A percentile compares a stretch with the other conserved stretches of the same genome.
These are phyloP conservation scores for Hirudinaria manillensis DNA, from an alignment of 2,888 invertebrate species.

Conservation along the genomic window DNA sequence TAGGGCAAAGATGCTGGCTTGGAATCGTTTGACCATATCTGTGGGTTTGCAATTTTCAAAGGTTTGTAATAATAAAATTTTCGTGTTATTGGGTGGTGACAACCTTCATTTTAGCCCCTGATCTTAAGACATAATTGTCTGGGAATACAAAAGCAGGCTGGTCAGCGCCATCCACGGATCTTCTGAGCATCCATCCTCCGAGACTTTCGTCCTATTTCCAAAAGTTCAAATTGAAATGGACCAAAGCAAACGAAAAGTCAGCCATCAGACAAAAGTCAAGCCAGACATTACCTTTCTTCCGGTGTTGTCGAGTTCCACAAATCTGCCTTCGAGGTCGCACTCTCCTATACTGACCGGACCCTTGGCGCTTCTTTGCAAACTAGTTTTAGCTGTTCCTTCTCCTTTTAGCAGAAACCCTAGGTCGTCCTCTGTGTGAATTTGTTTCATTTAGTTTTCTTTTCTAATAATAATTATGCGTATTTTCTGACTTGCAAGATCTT, in stretches of 20 bases:
- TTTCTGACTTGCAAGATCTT: neutral
- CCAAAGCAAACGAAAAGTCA: neutral
- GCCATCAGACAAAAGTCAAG: too few relatives aligned
- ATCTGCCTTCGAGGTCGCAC: slow-evolving; percentile 56
- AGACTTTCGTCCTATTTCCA: slow-evolving; percentile 31
- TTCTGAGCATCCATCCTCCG: slow-evolving; percentile 32
- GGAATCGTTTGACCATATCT: slow-evolving; percentile 18
- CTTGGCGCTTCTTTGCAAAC: slow-evolving; percentile 50
- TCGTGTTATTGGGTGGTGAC: too few relatives aligned
- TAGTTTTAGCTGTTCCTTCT: slow-evolving; percentile 58
- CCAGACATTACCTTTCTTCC: slow-evolving; percentile 48
- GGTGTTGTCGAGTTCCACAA: slow-evolving; percentile 56
- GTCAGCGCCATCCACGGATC: slow-evolving; percentile 31
- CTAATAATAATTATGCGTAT: neutral
- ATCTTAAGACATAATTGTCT: slow-evolving; percentile 24
- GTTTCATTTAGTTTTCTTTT: neutral
- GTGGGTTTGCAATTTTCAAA: neutral
- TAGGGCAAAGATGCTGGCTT: slow-evolving; percentile 22
- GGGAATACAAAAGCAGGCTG: slow-evolving; percentile 28
- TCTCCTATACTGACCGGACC: slow-evolving; percentile 43
- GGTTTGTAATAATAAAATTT: neutral
- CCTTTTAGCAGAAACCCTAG: slow-evolving; percentile 48
- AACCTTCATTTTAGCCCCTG: slow-evolving; percentile 32
- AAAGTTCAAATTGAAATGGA: neutral
- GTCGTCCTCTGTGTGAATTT: slow-evolving; percentile 18